Conservation (phyloP, 1,140 invertebrate genomes). For the Melipona quadrifasciata region DNA sequence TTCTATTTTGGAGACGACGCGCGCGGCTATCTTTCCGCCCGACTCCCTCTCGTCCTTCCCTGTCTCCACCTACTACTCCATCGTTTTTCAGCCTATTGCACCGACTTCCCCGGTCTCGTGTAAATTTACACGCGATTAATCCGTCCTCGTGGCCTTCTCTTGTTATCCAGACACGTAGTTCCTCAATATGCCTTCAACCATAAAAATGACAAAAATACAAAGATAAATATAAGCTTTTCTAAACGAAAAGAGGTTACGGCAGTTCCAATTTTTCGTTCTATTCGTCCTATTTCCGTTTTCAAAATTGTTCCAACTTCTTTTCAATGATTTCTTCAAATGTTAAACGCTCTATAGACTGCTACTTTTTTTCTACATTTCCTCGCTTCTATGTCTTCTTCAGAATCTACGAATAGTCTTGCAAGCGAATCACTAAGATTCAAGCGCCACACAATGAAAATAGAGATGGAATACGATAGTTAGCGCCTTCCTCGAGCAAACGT, state of each 20-base stretch:
- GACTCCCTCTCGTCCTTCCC: slow-evolving; percentile 24
- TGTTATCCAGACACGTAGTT: slow-evolving; percentile 45
- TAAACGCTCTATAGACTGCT: background rate
- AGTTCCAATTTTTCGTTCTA: background rate
- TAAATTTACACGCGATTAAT: slow-evolving; percentile 61
- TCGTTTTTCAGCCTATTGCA: slow-evolving; percentile 26
- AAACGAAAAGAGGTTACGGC: background rate
- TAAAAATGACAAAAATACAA: slow-evolving; percentile 19
- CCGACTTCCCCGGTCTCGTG: slow-evolving; percentile 13
- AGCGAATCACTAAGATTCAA: background rate
- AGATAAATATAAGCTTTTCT: slow-evolving; percentile 11
- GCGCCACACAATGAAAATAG: slow-evolving; percentile 10
- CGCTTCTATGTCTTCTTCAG: background rate
- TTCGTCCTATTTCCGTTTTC: background rate
- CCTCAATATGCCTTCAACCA: slow-evolving; percentile 21
- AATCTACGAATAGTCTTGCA: slow-evolving; percentile 7
- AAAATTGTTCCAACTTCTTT: background rate
- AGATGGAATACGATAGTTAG: slow-evolving; percentile 36
- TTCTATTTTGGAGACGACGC: slow-evolving; percentile 78
- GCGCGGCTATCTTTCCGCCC: slow-evolving; percentile 58
- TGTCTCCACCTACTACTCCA: slow-evolving; percentile 39
- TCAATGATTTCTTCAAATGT: background rate
- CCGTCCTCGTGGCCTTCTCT: slow-evolving; percentile 36
- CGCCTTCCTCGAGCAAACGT: slow-evolving; percentile 37
- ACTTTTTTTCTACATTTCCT: background rate